Percentiles rank a stretch among this genome's conserved stretches.
These are phyloP conservation scores for Rhaphigaster nebulosa DNA, from an alignment of 2,888 invertebrate species.

Conservation along the genomic window DNA sequence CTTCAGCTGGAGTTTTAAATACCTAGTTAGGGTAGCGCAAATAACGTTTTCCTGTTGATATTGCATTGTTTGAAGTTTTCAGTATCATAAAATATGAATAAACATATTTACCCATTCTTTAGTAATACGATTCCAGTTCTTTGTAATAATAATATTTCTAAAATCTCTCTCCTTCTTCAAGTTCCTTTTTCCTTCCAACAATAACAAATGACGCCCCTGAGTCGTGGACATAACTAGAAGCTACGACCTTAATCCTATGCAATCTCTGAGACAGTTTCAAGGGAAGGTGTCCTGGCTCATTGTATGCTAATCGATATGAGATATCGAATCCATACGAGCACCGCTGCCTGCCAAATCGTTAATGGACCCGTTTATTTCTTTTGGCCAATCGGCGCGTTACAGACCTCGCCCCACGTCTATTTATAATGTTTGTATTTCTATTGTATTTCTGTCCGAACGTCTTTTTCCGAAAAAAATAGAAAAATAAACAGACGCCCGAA, in stretches of 20 bases:
- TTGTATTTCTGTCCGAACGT: slow-evolving; percentile 24
- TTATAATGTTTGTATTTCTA: slow-evolving; percentile 26
- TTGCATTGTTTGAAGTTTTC: too few species aligned
- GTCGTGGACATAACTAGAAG: neutral
- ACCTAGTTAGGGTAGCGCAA: too few species aligned
- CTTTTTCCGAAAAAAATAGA: slow-evolving; percentile 30
- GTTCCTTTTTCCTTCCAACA: too few species aligned
- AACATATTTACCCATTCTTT: too few species aligned
- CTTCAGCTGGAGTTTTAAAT: too few species aligned
- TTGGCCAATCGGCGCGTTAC: slow-evolving; percentile 31
- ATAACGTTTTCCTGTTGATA: too few species aligned
- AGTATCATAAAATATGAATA: too few species aligned
- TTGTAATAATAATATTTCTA: too few species aligned
- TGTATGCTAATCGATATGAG: slow-evolving; percentile 43
- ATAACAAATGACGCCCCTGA: neutral
- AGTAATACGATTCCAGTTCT: too few species aligned
- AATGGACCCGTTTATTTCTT: slow-evolving; percentile 44
- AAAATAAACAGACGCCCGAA: slow-evolving; percentile 8
- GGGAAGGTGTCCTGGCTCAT: neutral
- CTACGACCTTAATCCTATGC: neutral
- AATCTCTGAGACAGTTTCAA: neutral
- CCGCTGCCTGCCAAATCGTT: slow-evolving; percentile 37
- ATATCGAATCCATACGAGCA: neutral
- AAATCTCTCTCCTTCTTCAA: too few species aligned
- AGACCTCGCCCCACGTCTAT: slow-evolving; percentile 22